Evolutionary conservation across 2,888 invertebrate genomes (phyloP), one percentile per base, ranked within the genome.

Genomic region (Diarsia brunnea): DNA sequence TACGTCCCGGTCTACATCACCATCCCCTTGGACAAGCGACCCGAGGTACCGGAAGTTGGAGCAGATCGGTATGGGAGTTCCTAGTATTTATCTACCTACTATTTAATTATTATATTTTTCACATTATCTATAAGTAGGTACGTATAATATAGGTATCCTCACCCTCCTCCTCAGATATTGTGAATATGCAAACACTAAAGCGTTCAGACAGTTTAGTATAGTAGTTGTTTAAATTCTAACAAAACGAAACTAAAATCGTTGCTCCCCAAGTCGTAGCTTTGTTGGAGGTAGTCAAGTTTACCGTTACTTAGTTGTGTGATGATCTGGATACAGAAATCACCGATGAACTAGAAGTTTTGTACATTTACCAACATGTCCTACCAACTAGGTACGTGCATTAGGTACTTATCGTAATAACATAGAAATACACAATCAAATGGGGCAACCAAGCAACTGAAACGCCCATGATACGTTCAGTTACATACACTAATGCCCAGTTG

Each of bases 351-450:
- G n/a, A n/a, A n/a, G n/a, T n/a, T n/a, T n/a, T n/a, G n/a, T n/a
- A n/a, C 31, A 31, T 31, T 31, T 31, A 31, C 31, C 31, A 31
- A 31, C 31, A 4, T 31, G 31, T 31, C 31, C 43, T 53, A 53
- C 10, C 66, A 66, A 11, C 58, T 43, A n/a, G 47, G 12, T 47
- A 38, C 38, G 43, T 49, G 60, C 45, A 19, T 77, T 43, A n/a
- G 14, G 24, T 45, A 45, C 31, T 4, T 31, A 31, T 3, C 31
- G 4, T 64, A n/a, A n/a, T 31, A 4, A 31, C 31, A 31, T 2
- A 31, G 4, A 31, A 3, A 31, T 4, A 31, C 31, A 60, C 38
- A 71, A 82, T 82, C 68, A 82, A 79, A n/a, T 68, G 55, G 74
- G 65, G 58, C 75, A 69, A 61, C 61, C 19, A 64, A 72, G 63